These are phyloP conservation scores for Hydroisotoma schaefferi DNA, from an alignment of 2,888 invertebrate species.

Conservation along the genomic window DNA sequence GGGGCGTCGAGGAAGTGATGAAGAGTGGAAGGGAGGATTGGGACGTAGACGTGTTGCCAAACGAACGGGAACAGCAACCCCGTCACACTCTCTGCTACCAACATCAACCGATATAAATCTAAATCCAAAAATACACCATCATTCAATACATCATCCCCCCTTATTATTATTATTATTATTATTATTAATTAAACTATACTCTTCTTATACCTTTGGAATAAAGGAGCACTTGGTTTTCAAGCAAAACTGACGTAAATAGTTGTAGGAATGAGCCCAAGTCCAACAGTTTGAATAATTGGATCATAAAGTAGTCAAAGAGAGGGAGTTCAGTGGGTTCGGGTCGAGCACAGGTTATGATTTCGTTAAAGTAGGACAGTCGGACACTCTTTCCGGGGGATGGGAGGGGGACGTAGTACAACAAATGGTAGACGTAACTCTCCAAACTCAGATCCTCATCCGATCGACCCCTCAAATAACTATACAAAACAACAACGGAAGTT, in stretches of 20 bases:
- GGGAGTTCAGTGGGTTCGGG: slow-evolving; percentile 82
- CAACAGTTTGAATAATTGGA: slow-evolving; percentile 80
- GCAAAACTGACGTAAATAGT: slow-evolving; percentile 86
- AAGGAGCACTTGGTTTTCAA: slow-evolving; percentile 95
- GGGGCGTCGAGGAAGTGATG: slow-evolving; percentile 98
- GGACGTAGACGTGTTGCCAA: slow-evolving; percentile 99
- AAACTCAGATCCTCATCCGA: slow-evolving; percentile 53
- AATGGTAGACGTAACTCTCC: slow-evolving; percentile 92
- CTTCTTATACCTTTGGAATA: slow-evolving; percentile 73
- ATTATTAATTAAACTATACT: neutral
- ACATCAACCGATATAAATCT: slow-evolving; percentile 94
- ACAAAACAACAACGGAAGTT: slow-evolving; percentile 49
- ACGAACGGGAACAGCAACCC: slow-evolving; percentile 87
- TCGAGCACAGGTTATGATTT: slow-evolving; percentile 50
- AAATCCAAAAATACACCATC: slow-evolving; percentile 49
- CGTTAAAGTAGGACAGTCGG: slow-evolving; percentile 58
- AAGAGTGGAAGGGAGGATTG: slow-evolving; percentile 89
- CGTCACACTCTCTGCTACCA: slow-evolving; percentile 91
- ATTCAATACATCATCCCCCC: neutral
- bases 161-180: neutral
- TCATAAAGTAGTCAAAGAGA: slow-evolving; percentile 85
- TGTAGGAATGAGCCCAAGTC: slow-evolving; percentile 90
- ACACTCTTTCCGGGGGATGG: slow-evolving; percentile 86
- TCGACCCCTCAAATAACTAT: slow-evolving; percentile 35
- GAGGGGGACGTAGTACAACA: slow-evolving; percentile 87